phyloP scores from a whole-genome alignment of 2,888 invertebrate genomes.

The Phytoseiulus persimilis region DNA sequence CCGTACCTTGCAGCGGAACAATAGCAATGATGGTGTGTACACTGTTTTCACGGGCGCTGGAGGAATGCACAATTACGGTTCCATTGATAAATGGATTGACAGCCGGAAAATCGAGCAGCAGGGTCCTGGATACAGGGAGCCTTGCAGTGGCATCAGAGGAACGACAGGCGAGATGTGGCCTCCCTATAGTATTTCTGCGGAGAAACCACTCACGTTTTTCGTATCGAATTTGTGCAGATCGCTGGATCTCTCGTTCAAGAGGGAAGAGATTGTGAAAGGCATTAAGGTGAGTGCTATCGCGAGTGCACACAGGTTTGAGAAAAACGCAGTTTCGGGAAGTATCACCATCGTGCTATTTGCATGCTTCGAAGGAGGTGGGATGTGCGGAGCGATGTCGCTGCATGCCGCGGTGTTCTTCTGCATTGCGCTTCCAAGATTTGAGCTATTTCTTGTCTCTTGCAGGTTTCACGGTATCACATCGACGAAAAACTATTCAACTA shows the following conservation, averaged over 20 bases:
- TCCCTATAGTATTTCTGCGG: constrained; percentile 25
- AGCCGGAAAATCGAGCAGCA: constrained; percentile 51
- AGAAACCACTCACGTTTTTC: constrained; percentile 40
- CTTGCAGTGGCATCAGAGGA: background rate
- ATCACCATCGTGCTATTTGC: too few species aligned
- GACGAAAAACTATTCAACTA: constrained; percentile 39
- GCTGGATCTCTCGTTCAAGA: constrained; percentile 18
- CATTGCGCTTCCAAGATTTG: background rate
- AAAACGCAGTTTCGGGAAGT: too few species aligned
- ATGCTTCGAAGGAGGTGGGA: too few species aligned
- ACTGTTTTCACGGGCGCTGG: constrained; percentile 66
- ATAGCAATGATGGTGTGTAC: constrained; percentile 59
- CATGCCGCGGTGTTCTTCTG: background rate
- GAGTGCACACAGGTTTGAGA: too few species aligned
- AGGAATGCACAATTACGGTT: constrained; percentile 61
- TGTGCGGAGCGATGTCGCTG: too few species aligned
- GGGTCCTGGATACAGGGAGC: background rate
- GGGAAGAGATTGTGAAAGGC: constrained; percentile 37
- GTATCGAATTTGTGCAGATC: constrained; percentile 42
- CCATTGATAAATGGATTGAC: constrained; percentile 59
- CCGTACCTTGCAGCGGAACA: constrained; percentile 18
- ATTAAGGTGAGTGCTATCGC: constrained; percentile 25
- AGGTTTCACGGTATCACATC: constrained; percentile 39
- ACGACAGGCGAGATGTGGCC: constrained; percentile 41
- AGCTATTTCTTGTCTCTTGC: background rate